Percentiles rank a stretch among this genome's conserved stretches.
Evolutionary conservation across 2,113 vertebrate genomes (phyloP).

Genomic region (Etheostoma cragini): DNA sequence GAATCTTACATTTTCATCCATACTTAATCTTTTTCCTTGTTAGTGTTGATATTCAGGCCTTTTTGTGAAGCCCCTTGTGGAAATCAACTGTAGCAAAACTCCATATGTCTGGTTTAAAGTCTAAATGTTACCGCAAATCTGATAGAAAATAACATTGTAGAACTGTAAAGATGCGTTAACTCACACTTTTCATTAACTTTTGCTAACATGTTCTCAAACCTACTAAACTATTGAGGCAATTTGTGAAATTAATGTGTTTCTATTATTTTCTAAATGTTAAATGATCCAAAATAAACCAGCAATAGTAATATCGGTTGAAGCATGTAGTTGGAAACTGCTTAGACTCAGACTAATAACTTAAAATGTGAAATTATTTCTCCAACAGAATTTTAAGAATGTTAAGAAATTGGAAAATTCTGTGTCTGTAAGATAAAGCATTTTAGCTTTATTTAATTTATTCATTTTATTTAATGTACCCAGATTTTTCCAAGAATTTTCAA

Average conservation of each 20-base stretch:
- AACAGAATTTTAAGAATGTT: background rate
- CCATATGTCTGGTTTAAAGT: background rate
- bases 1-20: background rate
- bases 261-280: background rate
- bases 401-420: background rate
- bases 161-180: background rate
- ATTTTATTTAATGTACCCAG: too few species aligned
- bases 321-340: background rate
- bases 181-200: background rate
- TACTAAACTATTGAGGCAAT: background rate
- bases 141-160: background rate
- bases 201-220: background rate
- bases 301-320: background rate
- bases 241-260: background rate
- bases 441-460: too few species aligned
- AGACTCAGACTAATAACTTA: too few species aligned
- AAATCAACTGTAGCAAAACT: background rate
- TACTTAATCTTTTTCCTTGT: background rate
- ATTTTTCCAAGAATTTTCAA: background rate
- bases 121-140: background rate
- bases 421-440: too few species aligned
- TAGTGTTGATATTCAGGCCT: background rate
- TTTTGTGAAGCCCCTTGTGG: background rate
- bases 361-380: background rate
- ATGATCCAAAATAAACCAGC: too few species aligned